These are phyloP conservation scores for Drosophila biarmipes DNA, from an alignment of 1,140 invertebrate species.

Conservation along the genomic window DNA sequence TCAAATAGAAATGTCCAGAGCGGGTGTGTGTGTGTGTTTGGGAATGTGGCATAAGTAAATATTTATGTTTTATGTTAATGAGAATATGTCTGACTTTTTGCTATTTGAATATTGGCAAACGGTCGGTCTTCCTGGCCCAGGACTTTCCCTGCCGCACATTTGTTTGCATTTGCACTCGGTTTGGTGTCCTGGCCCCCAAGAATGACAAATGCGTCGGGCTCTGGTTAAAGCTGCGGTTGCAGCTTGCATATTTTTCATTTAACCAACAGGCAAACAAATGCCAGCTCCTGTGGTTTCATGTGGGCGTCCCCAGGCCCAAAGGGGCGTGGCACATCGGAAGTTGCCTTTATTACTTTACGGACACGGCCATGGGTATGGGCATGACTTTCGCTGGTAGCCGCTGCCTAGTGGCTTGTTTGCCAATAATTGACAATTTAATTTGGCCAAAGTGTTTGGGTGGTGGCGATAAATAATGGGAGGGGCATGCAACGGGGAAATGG, in stretches of 20 bases:
- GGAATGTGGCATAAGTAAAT: constrained; percentile 76
- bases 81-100: constrained; percentile 83
- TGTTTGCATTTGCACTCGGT: constrained; percentile 23
- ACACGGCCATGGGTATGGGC: constrained; percentile 25
- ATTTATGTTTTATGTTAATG: constrained; percentile 84
- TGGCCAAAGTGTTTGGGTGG: constrained; percentile 58
- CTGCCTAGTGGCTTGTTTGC: constrained; percentile 59
- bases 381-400: constrained; percentile 63
- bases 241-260: constrained; percentile 55
- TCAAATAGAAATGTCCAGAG: constrained; percentile 72
- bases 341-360: constrained; percentile 50
- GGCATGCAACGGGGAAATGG: not conserved
- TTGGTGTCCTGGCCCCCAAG: constrained; percentile 40
- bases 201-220: constrained; percentile 76
- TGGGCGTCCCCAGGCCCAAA: not conserved
- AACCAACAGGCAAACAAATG: constrained; percentile 55
- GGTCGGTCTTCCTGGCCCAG: constrained; percentile 29
- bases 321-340: constrained; percentile 15
- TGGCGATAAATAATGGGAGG: constrained; percentile 12
- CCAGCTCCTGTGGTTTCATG: constrained; percentile 53
- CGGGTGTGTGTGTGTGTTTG: constrained; percentile 32
- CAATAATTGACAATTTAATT: constrained; percentile 82
- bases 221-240: constrained; percentile 75
- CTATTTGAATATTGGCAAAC: constrained; percentile 81
- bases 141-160: constrained; percentile 45